Evolutionary conservation across 2,888 invertebrate species (phyloP).

Genomic region (Chloroclystis v-ata): DNA sequence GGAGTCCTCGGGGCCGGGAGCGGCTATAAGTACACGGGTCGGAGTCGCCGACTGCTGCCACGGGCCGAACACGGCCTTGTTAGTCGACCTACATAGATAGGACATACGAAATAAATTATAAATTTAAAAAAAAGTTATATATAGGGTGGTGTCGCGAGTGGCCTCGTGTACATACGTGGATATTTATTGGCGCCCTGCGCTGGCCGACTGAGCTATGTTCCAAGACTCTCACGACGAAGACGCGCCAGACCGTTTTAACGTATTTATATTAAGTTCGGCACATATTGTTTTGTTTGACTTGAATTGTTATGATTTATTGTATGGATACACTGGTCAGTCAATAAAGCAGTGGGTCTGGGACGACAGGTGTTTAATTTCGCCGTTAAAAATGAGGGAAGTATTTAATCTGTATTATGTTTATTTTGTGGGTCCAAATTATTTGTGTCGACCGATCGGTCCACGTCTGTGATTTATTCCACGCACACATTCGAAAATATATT

Average conservation of each 20-base stretch:
- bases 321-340: constrained; percentile 77
- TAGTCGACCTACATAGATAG: constrained; percentile 72
- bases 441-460: constrained; percentile 47
- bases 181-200: constrained; percentile 71
- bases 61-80: constrained; percentile 24
- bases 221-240: constrained; percentile 45
- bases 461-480: constrained; percentile 51
- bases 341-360: constrained; percentile 79
- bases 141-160: constrained; percentile 64
- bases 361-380: constrained; percentile 70
- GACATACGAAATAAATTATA: constrained; percentile 76
- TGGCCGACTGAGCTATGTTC: constrained; percentile 58
- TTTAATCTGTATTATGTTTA: constrained; percentile 54
- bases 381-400: constrained; percentile 38
- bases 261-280: constrained; percentile 75
- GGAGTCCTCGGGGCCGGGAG: too few relatives aligned
- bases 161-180: constrained; percentile 74
- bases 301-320: constrained; percentile 78
- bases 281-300: constrained; percentile 77
- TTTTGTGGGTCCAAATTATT: constrained; percentile 66
- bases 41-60: constrained; percentile 7
- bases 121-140: constrained; percentile 70
- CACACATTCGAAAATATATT: constrained; percentile 56
- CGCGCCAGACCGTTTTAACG: constrained; percentile 68
- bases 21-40: neutral